Evolutionary conservation across 2,113 vertebrate genomes (phyloP).

Genomic region (Probosciger aterrimus): DNA sequence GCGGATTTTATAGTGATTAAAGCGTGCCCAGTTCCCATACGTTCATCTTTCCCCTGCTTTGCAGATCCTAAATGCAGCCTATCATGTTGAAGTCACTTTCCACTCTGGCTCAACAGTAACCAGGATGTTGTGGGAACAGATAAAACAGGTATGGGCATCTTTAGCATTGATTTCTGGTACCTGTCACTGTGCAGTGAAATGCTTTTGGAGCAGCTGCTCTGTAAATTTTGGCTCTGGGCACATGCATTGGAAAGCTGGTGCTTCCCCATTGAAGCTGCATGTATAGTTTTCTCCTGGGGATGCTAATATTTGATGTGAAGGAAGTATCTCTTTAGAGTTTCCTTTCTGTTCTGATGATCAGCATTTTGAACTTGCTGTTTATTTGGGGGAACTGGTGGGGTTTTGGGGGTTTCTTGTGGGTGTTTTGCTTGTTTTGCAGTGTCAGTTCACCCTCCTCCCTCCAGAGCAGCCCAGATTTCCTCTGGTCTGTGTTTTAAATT

Average conservation of each 20-base stretch:
- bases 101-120: conserved; percentile 95
- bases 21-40: not conserved
- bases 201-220: not conserved
- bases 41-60: not conserved
- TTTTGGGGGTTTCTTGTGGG: not conserved
- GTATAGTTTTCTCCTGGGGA: not conserved
- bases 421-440: not conserved
- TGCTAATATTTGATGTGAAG: not conserved
- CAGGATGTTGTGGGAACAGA: conserved; percentile 95
- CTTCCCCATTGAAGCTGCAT: not conserved
- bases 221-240: not conserved
- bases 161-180: not conserved
- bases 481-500: not conserved
- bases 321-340: not conserved
- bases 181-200: not conserved
- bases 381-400: not conserved
- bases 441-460: not conserved
- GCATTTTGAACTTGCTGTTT: not conserved
- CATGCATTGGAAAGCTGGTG: not conserved
- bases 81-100: conserved; percentile 97
- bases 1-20: not conserved
- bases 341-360: not conserved
- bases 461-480: not conserved
- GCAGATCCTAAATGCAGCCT: conserved; percentile 95
- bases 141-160: conserved; percentile 86